Evolutionary conservation across 2,888 invertebrate genomes (phyloP), one percentile per base, ranked within the genome.

Genomic region (Parnassius apollo): DNA sequence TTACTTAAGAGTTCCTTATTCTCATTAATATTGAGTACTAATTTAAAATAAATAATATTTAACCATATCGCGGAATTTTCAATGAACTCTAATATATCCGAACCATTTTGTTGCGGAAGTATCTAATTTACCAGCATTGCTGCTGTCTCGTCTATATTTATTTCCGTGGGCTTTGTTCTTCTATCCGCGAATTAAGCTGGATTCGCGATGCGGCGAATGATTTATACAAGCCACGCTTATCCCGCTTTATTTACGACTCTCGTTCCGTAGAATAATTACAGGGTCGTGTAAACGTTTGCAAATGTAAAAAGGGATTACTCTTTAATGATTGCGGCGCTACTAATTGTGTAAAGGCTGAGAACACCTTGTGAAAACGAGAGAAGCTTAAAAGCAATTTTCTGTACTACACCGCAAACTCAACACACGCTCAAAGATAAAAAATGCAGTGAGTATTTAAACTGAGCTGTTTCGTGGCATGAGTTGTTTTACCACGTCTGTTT

Each of bases 201-300:
- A 85, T 83, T 77, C 81, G 71, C 73, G 69, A 69, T 62, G 64
- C 64, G 75, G 77, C 83, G 83, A 90, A 91, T 91, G 90, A 91
- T 91, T 91, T 91, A 91, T 87, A 88, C 82, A 86, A 85, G 84
- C 84, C 81, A 78, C 81, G 85, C 81, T 89, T 86, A 90, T 88
- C 88, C 91, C 80, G 78, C 69, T 88, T 90, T 89, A 90, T 91
- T 91, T 91, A 91, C 88, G 88, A 80, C 78, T 77, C 78, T 76
- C 83, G 81, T 81, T 82, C 80, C 80, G 81, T 81, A 80, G 85
- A 86, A 88, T 90, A 90, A 91, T 91, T 90, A 89, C 85, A 83
- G 83, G 77, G 77, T 78, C 75, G 80, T 80, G 81, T 84, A 85
- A 87, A 87, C 83, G 83, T 81, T 84, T 75, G 82, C 80, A 81